These are phyloP conservation scores for Anisognathus igniventris DNA, from an alignment of 2,797 vertebrate genomes.

Conservation along the genomic window DNA sequence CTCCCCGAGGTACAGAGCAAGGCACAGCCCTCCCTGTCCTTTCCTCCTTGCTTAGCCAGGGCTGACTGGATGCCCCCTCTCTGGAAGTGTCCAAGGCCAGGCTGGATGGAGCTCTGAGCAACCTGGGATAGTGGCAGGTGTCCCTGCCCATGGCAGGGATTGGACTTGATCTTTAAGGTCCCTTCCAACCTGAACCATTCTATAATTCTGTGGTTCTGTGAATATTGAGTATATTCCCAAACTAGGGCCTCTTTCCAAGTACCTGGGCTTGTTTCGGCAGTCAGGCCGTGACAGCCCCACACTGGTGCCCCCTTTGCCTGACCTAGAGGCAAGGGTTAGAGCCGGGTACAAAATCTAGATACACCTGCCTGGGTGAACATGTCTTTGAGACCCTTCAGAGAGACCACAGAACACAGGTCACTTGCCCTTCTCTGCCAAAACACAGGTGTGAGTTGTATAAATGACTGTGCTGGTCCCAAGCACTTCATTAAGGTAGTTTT, in stretches of 20 bases:
- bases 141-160: neutral
- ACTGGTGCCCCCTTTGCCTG: neutral
- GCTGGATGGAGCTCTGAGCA: neutral
- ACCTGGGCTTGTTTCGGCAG: neutral
- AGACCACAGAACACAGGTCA: neutral
- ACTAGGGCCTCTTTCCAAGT: neutral
- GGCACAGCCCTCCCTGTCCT: neutral
- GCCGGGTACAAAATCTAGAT: neutral
- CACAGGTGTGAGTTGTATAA: neutral
- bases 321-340: neutral
- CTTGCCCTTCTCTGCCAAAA: neutral
- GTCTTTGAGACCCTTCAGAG: neutral
- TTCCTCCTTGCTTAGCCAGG: neutral
- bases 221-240: neutral
- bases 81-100: neutral
- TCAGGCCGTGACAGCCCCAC: neutral
- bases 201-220: neutral
- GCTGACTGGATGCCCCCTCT: neutral
- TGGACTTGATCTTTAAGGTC: neutral
- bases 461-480: neutral
- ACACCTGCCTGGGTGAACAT: neutral
- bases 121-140: neutral
- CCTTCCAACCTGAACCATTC: neutral
- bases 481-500: neutral
- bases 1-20: accelerated